A percentile compares a stretch with the other conserved stretches of the same genome.
Evolutionary conservation across 2,797 vertebrate species (phyloP).

Genomic region (Tamandua tetradactyla): DNA sequence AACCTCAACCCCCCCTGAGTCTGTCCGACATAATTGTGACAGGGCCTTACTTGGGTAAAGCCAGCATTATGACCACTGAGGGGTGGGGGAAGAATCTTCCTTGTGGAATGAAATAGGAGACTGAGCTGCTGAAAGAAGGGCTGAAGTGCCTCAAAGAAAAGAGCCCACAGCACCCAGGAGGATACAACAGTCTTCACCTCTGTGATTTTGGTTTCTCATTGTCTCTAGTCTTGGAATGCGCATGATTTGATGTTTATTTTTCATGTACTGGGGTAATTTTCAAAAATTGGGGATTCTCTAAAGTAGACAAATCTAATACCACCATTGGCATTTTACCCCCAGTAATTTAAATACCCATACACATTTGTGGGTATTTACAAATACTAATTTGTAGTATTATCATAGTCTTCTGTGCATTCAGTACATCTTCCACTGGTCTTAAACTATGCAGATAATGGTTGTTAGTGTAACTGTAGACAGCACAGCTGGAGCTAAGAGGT

Average conservation of each 20-base stretch:
- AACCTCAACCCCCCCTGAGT: not conserved
- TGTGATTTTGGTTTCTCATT: not conserved
- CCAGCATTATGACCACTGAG: not conserved
- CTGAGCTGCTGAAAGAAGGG: not conserved
- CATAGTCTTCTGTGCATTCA: not conserved
- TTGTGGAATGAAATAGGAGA: not conserved
- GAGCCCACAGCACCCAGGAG: not conserved
- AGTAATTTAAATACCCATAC: slow-evolving; percentile 9
- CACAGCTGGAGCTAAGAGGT: slow-evolving; percentile 3
- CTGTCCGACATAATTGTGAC: not conserved
- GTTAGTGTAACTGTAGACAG: slow-evolving; percentile 8
- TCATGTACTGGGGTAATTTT: not conserved
- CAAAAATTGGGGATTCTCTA: not conserved
- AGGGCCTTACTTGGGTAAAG: not conserved
- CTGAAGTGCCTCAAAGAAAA: not conserved
- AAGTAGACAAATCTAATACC: not conserved
- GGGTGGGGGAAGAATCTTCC: not conserved
- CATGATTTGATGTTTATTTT: not conserved
- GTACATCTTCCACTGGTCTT: slow-evolving; percentile 26
- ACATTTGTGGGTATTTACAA: too few species aligned
- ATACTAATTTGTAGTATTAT: not conserved
- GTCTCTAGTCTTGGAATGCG: not conserved
- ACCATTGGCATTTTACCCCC: slow-evolving; percentile 6
- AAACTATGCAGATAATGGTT: not conserved
- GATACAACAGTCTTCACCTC: not conserved